Evolutionary conservation across 2,797 vertebrate genomes (phyloP).

Genomic region (Cheirogaleus major): DNA sequence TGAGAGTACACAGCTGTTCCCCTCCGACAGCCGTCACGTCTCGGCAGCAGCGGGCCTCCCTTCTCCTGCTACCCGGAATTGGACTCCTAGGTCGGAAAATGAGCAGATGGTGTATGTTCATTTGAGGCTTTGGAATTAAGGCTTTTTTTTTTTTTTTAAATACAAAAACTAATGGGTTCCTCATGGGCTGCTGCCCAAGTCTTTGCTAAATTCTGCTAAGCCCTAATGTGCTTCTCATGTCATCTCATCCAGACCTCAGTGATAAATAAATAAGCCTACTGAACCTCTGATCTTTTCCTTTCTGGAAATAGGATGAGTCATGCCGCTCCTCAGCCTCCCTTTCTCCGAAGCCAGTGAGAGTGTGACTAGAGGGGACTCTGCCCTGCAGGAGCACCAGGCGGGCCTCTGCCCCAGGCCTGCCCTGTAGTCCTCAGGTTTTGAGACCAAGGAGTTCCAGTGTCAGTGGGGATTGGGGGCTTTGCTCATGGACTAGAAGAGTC

Average conservation of each 20-base stretch:
- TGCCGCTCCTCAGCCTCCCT: not conserved
- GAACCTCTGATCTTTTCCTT: slow-evolving; percentile 49
- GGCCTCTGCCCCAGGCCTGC: not conserved
- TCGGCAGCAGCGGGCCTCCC: not conserved
- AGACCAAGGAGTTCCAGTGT: not conserved
- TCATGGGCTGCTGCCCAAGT: not conserved
- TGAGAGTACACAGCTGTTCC: not conserved
- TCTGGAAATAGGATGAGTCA: slow-evolving; percentile 57
- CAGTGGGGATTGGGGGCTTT: not conserved
- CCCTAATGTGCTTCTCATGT: not conserved
- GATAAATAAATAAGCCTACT: slow-evolving; percentile 37
- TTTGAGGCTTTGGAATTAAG: slow-evolving; percentile 30
- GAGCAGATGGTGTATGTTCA: slow-evolving; percentile 35
- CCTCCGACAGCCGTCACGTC: not conserved
- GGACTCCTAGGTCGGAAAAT: not conserved
- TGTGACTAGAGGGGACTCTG: not conserved
- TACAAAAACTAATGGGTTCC: slow-evolving; percentile 32
- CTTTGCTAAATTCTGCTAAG: slow-evolving; percentile 12
- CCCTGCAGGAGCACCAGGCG: not conserved
- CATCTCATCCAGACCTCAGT: slow-evolving; percentile 15
- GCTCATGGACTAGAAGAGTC: not conserved
- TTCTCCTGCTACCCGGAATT: slow-evolving; percentile 36
- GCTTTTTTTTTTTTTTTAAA: not conserved
- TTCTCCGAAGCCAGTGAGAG: not conserved
- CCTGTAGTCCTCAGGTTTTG: not conserved